A percentile compares a stretch with the other conserved stretches of the same genome.
These are phyloP conservation scores for Rallus limicola DNA, from an alignment of 2,113 vertebrate species.

Conservation along the genomic window DNA sequence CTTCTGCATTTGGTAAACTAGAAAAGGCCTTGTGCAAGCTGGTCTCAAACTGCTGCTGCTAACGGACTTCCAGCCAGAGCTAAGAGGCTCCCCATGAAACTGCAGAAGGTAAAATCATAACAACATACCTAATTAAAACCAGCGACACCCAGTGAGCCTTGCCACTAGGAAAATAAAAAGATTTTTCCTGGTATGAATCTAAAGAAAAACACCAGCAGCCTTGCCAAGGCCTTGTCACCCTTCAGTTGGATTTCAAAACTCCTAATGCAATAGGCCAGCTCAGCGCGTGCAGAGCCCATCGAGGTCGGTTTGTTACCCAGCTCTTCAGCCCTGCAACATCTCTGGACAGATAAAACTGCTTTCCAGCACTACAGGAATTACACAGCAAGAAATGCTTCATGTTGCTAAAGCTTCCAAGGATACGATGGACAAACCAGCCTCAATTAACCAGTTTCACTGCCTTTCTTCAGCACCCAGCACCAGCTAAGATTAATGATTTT, in stretches of 20 bases:
- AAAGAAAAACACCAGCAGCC: not conserved
- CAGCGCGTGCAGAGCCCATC: fast-evolving
- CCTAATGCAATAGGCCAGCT: not conserved
- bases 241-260: constrained; percentile 2
- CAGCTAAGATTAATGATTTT: not conserved
- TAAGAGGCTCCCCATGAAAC: not conserved
- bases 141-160: not conserved
- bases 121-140: not conserved
- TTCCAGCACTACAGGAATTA: not conserved
- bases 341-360: not conserved
- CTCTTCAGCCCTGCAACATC: not conserved
- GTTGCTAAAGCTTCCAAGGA: not conserved
- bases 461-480: not conserved
- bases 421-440: fast-evolving
- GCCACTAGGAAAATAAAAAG: not conserved
- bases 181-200: fast-evolving
- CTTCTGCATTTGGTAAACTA: not conserved
- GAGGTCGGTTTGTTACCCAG: not conserved
- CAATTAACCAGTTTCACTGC: not conserved
- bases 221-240: not conserved
- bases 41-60: not conserved
- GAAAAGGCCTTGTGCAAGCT: not conserved
- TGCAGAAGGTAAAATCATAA: not conserved
- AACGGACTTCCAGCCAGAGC: not conserved
- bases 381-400: not conserved